Conservation (phyloP, 1,140 invertebrate species). For the Marisa cornuarietis region DNA sequence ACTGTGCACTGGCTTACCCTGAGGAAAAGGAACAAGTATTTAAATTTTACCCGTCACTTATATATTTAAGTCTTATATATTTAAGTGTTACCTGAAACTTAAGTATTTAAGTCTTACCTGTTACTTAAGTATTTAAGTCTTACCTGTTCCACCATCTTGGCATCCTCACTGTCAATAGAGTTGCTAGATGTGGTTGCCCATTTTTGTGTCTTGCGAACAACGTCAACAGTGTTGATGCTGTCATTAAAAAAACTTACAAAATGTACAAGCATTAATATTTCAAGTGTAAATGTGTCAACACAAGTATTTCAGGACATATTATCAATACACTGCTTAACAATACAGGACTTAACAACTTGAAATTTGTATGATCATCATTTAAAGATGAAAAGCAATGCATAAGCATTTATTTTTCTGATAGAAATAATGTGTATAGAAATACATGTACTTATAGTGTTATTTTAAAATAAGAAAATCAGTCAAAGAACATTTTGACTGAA, state of each 20-base stretch:
- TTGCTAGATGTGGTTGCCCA: conserved; percentile 61
- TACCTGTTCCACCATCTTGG: conserved; percentile 63
- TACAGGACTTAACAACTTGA: too few species aligned
- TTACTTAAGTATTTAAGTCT: conserved; percentile 27
- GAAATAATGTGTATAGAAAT: too few species aligned
- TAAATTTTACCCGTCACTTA: conserved; percentile 50
- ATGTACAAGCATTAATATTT: not conserved
- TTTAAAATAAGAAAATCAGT: too few species aligned
- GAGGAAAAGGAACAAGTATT: too few species aligned
- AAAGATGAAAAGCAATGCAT: not conserved
- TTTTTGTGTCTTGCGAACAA: conserved; percentile 57
- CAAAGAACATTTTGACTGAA: too few species aligned
- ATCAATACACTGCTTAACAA: too few species aligned
- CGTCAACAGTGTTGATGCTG: conserved; percentile 58
- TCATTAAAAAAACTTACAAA: conserved; percentile 13
- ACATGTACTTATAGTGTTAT: too few species aligned
- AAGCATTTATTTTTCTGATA: too few species aligned
- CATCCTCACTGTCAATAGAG: conserved; percentile 65
- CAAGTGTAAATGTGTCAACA: not conserved
- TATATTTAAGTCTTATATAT: too few species aligned
- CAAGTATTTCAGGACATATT: too few species aligned
- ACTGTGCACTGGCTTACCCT: too few species aligned
- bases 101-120: conserved; percentile 48
- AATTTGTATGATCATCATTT: not conserved
- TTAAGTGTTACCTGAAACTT: too few species aligned